Base-by-base conservation (phyloP, 1,140 invertebrate genomes). In the Sitophilus oryzae region DNA sequence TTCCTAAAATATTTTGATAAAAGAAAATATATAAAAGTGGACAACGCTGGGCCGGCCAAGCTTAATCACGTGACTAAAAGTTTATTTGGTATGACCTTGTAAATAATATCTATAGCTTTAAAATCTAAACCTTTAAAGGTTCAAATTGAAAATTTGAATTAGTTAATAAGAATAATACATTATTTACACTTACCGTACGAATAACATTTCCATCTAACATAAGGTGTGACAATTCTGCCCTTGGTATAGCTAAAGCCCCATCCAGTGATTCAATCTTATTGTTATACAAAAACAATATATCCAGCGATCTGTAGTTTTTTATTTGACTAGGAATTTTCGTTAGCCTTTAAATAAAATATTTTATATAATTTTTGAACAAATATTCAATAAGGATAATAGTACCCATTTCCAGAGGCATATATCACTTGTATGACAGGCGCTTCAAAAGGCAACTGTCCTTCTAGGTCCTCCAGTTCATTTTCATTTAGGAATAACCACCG, bases 401-500 rank as follows among this genome's bases (percentile, higher is more conserved):
- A 56, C 54, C 47, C 77, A 64, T 91, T 91, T 61, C 85, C 76
- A 8, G 80, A 81, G 1, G 83, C 83, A 63, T 87, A 82, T 0
- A 91, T 76, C 57, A 86, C 76, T 14, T 77, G 76, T 2, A 89
- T 65, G 63, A 80, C 82, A 14, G 77, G 76, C 0, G 76, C 81
- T 74, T 71, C 81, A 74, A 74, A 72, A 8, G 87, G 87, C 53
- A 91, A 66, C 71, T 91, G 83, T 19, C 81, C 81, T 15, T 90
- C 86, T 52, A 91, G 72, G 10, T 80, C 77, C 43, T 80, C 80
- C 22, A 91, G 72, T 41, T 84, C 76, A 66, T 91, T 91, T 15
- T 79, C 76, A 66, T 88, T 88, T 20, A 89, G 79, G 46, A 88
- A 82, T 30, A 91, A 75, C 81, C 86, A 88, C 63, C 86, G 80